Evolutionary conservation across 2,888 invertebrate genomes (phyloP).

Genomic region (Hecatera dysodea): DNA sequence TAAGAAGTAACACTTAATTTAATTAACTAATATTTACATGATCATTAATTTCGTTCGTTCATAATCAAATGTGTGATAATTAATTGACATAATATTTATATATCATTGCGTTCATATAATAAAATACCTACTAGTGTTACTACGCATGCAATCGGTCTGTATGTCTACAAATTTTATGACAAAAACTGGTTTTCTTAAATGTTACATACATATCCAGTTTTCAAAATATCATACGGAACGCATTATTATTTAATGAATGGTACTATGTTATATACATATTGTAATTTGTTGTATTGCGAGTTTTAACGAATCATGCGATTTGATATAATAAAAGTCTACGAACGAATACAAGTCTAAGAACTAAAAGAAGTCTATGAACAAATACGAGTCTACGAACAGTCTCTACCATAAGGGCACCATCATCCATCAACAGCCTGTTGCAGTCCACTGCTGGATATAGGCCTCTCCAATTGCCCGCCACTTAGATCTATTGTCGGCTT

Average conservation of each 20-base stretch:
- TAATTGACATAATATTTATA: conserved; percentile 3
- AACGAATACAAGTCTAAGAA: background rate
- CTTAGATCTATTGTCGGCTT: no score
- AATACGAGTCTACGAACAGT: background rate
- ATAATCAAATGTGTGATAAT: conserved; percentile 11
- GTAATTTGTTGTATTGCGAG: background rate
- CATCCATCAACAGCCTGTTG: no score
- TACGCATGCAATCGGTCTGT: background rate
- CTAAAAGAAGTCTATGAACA: background rate
- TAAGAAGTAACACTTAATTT: background rate
- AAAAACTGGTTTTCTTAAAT: conserved; percentile 32
- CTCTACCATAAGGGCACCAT: no score
- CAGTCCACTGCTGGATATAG: no score
- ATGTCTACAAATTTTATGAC: conserved; percentile 15
- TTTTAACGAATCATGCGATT: conserved; percentile 15
- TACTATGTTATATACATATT: background rate
- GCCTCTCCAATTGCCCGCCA: no score
- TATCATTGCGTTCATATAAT: conserved; percentile 2
- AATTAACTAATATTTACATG: background rate
- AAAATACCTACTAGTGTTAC: background rate
- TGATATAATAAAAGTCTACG: background rate
- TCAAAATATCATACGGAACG: conserved; percentile 29
- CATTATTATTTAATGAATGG: conserved; percentile 7
- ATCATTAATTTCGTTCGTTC: conserved; percentile 2
- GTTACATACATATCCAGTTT: conserved; percentile 35